A percentile compares a stretch with the other conserved stretches of the same genome.
These are phyloP conservation scores for Bos indicus DNA, from an alignment of 2,113 vertebrate species.

Conservation along the genomic window DNA sequence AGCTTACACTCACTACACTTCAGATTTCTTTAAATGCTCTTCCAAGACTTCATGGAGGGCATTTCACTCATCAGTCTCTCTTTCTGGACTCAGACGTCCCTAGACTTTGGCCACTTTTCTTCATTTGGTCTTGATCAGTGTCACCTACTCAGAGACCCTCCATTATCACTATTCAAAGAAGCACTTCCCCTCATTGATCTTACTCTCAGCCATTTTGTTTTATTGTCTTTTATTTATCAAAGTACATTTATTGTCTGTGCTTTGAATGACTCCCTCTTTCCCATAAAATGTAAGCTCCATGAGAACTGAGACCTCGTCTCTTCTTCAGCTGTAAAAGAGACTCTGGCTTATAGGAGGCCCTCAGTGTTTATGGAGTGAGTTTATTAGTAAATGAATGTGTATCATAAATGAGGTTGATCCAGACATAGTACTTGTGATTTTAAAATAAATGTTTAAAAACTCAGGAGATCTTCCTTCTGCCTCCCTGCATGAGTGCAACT, in stretches of 20 bases:
- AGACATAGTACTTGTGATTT: not conserved
- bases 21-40: not conserved
- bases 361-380: not conserved
- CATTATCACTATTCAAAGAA: not conserved
- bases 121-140: not conserved
- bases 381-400: not conserved
- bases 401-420: not conserved
- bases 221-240: not conserved
- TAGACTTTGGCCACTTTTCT: not conserved
- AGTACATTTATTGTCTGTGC: not conserved
- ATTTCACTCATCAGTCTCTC: not conserved
- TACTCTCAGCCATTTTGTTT: not conserved
- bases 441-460: not conserved
- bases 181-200: not conserved
- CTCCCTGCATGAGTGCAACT: not conserved
- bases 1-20: not conserved
- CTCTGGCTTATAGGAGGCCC: not conserved
- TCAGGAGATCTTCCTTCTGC: not conserved
- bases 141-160: not conserved
- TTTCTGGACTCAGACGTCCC: not conserved
- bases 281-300: not conserved
- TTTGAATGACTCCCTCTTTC: not conserved
- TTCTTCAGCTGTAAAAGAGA: not conserved
- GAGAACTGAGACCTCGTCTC: not conserved
- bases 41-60: not conserved